phyloP scores from a whole-genome alignment of 2,797 vertebrate genomes.

The Decapterus maruadsi region DNA sequence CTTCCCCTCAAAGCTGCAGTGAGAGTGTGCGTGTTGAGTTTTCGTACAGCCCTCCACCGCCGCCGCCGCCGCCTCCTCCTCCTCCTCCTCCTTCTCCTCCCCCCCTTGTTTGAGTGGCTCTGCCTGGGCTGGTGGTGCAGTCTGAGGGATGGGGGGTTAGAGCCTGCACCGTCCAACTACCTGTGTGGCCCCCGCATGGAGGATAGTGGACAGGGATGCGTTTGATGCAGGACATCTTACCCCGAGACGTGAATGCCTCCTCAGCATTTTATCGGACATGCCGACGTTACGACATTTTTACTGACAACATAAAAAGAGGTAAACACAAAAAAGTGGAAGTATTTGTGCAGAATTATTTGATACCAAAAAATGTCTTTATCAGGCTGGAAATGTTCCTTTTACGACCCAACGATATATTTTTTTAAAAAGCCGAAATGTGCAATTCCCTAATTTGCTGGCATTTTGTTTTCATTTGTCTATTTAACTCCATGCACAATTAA shows the following conservation, averaged over 20 bases:
- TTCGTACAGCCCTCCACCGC: conserved; percentile 56
- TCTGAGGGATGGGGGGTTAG: conserved; percentile 86
- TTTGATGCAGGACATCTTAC: conserved; percentile 70
- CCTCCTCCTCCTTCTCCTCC: conserved; percentile 21
- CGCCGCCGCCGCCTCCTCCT: conserved; percentile 34
- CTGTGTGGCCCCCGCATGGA: conserved; percentile 93
- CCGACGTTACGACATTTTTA: conserved; percentile 69
- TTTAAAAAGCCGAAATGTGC: not conserved
- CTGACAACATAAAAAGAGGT: conserved; percentile 74
- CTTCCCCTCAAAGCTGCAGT: conserved; percentile 54
- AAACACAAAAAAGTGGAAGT: conserved; percentile 47
- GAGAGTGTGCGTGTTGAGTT: conserved; percentile 56
- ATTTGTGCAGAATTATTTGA: conserved; percentile 15
- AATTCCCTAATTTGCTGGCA: conserved; percentile 4
- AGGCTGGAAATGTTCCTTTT: conserved; percentile 16
- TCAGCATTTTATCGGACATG: conserved; percentile 70
- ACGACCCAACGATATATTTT: not conserved
- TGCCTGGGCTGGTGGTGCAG: conserved; percentile 68
- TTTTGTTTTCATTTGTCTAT: conserved; percentile 40
- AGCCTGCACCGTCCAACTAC: conserved; percentile 87
- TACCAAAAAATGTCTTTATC: not conserved
- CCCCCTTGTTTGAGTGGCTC: conserved; percentile 64
- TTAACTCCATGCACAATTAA: conserved; percentile 46
- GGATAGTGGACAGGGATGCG: conserved; percentile 83
- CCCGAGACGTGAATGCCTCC: conserved; percentile 58